phyloP scores from a whole-genome alignment of 2,797 vertebrate species.

The Bovichtus diacanthus region DNA sequence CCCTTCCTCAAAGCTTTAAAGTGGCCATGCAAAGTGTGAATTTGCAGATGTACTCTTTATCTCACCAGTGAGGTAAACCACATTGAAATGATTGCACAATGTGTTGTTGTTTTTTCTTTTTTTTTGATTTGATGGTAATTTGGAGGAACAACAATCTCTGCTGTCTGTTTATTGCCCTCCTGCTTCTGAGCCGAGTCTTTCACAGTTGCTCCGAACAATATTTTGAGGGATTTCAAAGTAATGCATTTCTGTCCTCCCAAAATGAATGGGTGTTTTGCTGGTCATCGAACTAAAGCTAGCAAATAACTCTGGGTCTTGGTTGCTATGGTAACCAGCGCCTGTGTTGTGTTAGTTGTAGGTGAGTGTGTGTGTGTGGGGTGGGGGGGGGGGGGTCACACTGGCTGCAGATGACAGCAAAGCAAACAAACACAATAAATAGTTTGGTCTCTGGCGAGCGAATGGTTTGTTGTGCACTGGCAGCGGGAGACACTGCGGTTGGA shows the following conservation, averaged over 20 bases:
- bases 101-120: not conserved
- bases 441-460: constrained; percentile 49
- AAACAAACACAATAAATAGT: constrained; percentile 65
- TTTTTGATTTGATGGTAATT: not conserved
- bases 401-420: constrained; percentile 62
- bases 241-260: constrained; percentile 20
- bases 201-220: not conserved
- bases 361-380: not conserved
- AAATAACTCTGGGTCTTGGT: constrained; percentile 68
- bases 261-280: constrained; percentile 45
- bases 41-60: constrained; percentile 11
- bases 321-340: constrained; percentile 76
- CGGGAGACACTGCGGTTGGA: constrained; percentile 16
- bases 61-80: not conserved
- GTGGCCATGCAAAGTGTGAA: constrained; percentile 6
- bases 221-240: constrained; percentile 24
- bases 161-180: not conserved
- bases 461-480: constrained; percentile 45
- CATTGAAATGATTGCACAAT: not conserved
- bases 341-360: constrained; percentile 61
- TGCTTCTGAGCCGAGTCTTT: not conserved
- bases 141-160: not conserved
- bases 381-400: constrained; percentile 31
- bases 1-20: constrained; percentile 23
- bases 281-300: constrained; percentile 58